Conservation (phyloP, 2,797 vertebrate genomes). For the Anguilla pacifica region DNA sequence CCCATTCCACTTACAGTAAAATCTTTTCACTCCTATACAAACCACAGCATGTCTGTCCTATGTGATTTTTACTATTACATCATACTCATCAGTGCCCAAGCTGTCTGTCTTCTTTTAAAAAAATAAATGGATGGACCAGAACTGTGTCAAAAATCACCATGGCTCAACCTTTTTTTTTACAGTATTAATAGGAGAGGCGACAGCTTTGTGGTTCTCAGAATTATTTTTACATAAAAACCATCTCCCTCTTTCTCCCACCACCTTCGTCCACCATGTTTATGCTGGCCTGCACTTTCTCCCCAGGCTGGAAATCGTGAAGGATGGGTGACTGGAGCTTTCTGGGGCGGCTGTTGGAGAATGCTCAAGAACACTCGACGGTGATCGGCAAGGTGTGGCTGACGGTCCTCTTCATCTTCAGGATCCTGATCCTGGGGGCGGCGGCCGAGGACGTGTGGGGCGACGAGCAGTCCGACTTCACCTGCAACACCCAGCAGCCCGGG, state of each 20-base stretch:
- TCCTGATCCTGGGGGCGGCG: conserved; percentile 92
- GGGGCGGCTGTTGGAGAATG: conserved; percentile 93
- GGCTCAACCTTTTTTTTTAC: too few species aligned
- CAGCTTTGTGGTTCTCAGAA: neutral
- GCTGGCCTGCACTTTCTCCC: conserved; percentile 56
- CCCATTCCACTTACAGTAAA: too few species aligned
- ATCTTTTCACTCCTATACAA: too few species aligned
- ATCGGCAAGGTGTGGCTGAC: conserved; percentile 99
- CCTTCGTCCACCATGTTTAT: neutral
- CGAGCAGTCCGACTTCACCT: conserved; percentile 96
- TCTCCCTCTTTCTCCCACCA: neutral
- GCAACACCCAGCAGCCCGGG: conserved; percentile 96
- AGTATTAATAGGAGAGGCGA: too few species aligned
- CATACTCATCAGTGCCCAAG: too few species aligned
- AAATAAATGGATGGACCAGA: too few species aligned
- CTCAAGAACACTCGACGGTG: conserved; percentile 97
- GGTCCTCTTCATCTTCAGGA: conserved; percentile 98
- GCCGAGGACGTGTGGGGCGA: conserved; percentile 97
- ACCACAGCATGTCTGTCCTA: too few species aligned
- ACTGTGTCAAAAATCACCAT: too few species aligned
- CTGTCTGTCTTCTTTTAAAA: too few species aligned
- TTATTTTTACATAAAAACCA: neutral
- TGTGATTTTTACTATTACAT: too few species aligned
- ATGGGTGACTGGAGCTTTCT: conserved; percentile 99
- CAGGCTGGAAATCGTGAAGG: conserved; percentile 84